Evolutionary conservation across 2,797 vertebrate species (phyloP).

Genomic region (Cirrhinus mrigala): DNA sequence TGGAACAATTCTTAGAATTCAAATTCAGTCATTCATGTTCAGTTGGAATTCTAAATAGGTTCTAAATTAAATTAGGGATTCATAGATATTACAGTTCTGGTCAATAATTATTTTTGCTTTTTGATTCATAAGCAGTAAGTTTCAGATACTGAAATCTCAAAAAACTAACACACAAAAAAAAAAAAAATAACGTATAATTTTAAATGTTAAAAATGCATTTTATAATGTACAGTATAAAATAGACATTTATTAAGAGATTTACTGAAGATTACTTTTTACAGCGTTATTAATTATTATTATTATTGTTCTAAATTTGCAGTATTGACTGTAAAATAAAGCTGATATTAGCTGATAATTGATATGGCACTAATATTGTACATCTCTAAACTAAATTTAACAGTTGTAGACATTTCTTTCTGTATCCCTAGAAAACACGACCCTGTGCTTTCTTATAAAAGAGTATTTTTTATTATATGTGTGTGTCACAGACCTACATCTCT

Average conservation of each 20-base stretch:
- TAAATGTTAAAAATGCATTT: too few relatives aligned
- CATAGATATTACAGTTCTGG: neutral
- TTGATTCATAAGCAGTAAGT: neutral
- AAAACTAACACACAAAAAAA: too few relatives aligned
- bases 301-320: neutral
- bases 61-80: neutral
- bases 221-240: too few relatives aligned
- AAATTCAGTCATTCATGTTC: neutral
- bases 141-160: too few relatives aligned
- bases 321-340: neutral
- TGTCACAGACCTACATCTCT: neutral
- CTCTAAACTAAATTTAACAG: neutral
- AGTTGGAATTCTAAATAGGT: neutral
- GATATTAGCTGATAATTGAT: neutral
- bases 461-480: neutral
- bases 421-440: neutral
- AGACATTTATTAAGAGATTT: too few relatives aligned
- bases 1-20: neutral
- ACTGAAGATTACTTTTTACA: too few relatives aligned
- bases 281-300: neutral
- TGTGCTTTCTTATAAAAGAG: constrained; percentile 1
- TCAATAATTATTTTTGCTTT: neutral
- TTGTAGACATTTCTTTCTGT: neutral
- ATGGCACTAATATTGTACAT: constrained; percentile 1
- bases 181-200: too few relatives aligned